Base-by-base conservation (phyloP, 2,888 invertebrate genomes). In the Sipha maydis region DNA sequence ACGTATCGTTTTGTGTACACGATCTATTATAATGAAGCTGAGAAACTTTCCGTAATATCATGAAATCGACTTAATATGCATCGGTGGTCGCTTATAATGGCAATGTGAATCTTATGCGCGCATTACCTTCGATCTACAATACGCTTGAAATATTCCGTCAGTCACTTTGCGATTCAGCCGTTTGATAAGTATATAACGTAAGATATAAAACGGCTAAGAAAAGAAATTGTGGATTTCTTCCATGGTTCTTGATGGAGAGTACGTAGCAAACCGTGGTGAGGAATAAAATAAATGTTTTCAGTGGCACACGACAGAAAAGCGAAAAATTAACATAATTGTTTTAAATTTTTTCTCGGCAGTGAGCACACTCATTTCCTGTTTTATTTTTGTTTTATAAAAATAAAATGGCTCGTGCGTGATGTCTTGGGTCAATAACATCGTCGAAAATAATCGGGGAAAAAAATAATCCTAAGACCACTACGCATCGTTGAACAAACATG, bases 321-420 rank as follows among this genome's bases (percentile, higher is more conserved):
- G 5, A 83, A 75, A 75, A 75, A 84, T 84, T 84, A 84, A 38
- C 83, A 84, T 84, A 84, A 76, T 84, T 75, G 56, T 34, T 56
- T 19, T 75, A 56, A 14, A 28, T 71, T 75, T 61, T 61, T 73
- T 73, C 2, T 73, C 56, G 56, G n/a, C 56, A 0, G 56, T 21
- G 56, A 75, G 19, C 83, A n/a, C 34, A 83, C 75, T 83, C 56
- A 83, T 75, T 69, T 56, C 56, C 83, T 73, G 56, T 84, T 61
- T 38, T 56, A n/a, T 61, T n/a, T 38, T 7, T 34, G 11, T 56
- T 5, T n/a, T 38, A 28, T 38, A n/a, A 56, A 84, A 38, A 61
- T 19, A 38, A 56, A 84, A 84, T 48, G 38, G 38, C 38, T 61
- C 56, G 75, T 38, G 75, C 61, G 28, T 61, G 28, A 84, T 75